Conservation (phyloP, 1,140 invertebrate species). For the Zaprionus taronus region DNA sequence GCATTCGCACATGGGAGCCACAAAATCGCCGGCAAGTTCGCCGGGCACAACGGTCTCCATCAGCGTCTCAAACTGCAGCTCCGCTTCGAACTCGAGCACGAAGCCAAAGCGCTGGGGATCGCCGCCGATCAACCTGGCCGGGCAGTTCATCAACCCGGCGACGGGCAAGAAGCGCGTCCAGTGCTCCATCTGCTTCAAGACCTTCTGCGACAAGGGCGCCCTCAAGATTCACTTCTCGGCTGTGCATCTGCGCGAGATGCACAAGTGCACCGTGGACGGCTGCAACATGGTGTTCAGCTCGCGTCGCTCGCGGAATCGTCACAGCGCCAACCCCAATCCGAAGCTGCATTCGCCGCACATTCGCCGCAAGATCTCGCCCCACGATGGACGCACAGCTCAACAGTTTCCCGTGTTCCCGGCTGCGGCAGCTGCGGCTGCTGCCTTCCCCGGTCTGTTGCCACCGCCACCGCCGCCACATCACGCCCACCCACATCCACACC, state of each 20-base stretch:
- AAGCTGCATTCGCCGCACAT: slow-evolving; percentile 98
- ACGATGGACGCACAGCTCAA: slow-evolving; percentile 94
- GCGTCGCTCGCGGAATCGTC: slow-evolving; percentile 89
- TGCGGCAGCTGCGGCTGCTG: slow-evolving; percentile 84
- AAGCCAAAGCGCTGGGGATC: slow-evolving; percentile 84
- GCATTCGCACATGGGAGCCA: slow-evolving; percentile 16
- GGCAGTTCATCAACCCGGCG: slow-evolving; percentile 95
- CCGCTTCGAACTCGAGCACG: slow-evolving; percentile 10
- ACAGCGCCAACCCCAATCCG: slow-evolving; percentile 98
- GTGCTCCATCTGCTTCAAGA: slow-evolving; percentile 99
- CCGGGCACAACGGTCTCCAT: slow-evolving; percentile 33
- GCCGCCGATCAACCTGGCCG: slow-evolving; percentile 93
- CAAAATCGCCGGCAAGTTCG: slow-evolving; percentile 69
- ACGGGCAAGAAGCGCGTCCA: slow-evolving; percentile 98
- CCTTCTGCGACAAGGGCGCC: slow-evolving; percentile 99
- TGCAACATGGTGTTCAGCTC: slow-evolving; percentile 94
- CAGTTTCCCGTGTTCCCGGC: slow-evolving; percentile 88
- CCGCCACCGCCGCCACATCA: slow-evolving; percentile 70
- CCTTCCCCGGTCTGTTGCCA: slow-evolving; percentile 85
- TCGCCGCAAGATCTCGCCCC: slow-evolving; percentile 95
- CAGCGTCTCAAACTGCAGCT: neutral
- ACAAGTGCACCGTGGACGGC: slow-evolving; percentile 91
- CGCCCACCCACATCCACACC: slow-evolving; percentile 21
- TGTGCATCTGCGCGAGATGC: slow-evolving; percentile 93
- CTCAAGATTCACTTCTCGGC: slow-evolving; percentile 99